A percentile compares a stretch with the other conserved stretches of the same genome.
Conservation (phyloP, 2,797 vertebrate genomes). For the Hypotaenidia okinawae region DNA sequence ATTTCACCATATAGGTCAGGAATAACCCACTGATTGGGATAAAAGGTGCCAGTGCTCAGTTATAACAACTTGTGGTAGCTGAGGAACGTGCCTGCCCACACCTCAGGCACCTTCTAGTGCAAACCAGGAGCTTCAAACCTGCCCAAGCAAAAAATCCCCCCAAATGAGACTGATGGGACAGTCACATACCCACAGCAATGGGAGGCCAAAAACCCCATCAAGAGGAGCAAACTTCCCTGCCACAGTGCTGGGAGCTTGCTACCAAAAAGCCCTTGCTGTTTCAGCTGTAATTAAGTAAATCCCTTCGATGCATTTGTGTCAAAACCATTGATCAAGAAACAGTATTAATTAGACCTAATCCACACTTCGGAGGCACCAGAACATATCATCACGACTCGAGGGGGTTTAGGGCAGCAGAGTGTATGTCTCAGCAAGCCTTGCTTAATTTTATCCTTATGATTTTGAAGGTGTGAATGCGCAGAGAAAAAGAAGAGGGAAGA, state of each 20-base stretch:
- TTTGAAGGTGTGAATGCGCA: background rate
- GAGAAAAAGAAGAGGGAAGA: background rate
- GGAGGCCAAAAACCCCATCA: background rate
- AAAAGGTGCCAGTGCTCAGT: background rate
- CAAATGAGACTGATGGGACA: background rate
- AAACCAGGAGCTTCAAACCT: background rate
- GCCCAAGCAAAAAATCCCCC: background rate
- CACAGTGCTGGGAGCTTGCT: background rate
- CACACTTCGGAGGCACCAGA: background rate
- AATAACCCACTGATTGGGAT: background rate
- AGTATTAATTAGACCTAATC: slow-evolving; percentile 46
- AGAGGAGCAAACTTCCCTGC: background rate
- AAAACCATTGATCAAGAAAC: slow-evolving; percentile 36
- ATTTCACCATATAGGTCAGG: background rate
- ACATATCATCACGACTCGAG: background rate
- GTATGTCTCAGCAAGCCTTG: background rate
- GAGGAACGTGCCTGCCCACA: background rate
- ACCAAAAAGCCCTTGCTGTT: background rate
- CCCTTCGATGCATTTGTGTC: background rate
- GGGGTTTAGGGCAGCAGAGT: background rate
- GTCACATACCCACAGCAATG: fast-evolving
- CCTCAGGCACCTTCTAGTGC: background rate
- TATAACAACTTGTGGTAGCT: background rate
- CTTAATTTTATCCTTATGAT: background rate
- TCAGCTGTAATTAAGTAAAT: slow-evolving; percentile 7